These are phyloP conservation scores for Sinella curviseta DNA, from an alignment of 1,140 invertebrate species.

Conservation along the genomic window DNA sequence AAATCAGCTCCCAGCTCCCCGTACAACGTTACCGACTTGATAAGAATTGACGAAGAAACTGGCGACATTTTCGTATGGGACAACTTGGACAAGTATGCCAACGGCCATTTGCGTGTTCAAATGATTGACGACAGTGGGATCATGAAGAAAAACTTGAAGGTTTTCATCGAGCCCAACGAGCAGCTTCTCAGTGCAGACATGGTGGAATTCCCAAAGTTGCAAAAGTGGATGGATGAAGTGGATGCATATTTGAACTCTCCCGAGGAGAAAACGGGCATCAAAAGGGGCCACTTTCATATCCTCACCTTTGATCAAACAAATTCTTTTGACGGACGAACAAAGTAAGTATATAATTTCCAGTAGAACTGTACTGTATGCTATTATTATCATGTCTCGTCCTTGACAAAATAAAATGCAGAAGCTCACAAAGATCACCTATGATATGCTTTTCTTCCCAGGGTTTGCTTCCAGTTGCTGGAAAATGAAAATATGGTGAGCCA, in stretches of 20 bases:
- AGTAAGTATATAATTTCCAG: constrained; percentile 33
- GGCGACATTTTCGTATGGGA: constrained; percentile 49
- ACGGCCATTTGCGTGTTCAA: constrained; percentile 45
- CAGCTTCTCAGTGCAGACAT: constrained; percentile 43
- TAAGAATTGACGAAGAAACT: constrained; percentile 40
- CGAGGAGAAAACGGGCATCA: constrained; percentile 29
- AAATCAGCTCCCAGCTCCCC: constrained; percentile 32
- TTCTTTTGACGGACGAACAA: constrained; percentile 48
- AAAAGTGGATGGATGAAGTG: constrained; percentile 43
- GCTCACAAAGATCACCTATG: no score
- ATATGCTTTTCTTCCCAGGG: constrained; percentile 29
- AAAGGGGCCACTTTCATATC: constrained; percentile 40
- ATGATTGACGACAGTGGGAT: constrained; percentile 27
- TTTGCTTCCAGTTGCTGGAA: constrained; percentile 48
- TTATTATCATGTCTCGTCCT: constrained; percentile 6
- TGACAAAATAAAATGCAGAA: no score
- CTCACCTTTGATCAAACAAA: constrained; percentile 48
- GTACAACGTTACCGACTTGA: constrained; percentile 40
- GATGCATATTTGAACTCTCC: constrained; percentile 40
- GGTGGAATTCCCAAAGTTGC: constrained; percentile 38
- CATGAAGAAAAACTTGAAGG: constrained; percentile 46
- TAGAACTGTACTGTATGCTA: no score
- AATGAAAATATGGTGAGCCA: constrained; percentile 48
- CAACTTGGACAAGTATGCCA: constrained; percentile 45
- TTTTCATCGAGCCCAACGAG: constrained; percentile 45